Evolutionary conservation across 2,113 vertebrate species (phyloP).

Genomic region (Argyrosomus japonicus): DNA sequence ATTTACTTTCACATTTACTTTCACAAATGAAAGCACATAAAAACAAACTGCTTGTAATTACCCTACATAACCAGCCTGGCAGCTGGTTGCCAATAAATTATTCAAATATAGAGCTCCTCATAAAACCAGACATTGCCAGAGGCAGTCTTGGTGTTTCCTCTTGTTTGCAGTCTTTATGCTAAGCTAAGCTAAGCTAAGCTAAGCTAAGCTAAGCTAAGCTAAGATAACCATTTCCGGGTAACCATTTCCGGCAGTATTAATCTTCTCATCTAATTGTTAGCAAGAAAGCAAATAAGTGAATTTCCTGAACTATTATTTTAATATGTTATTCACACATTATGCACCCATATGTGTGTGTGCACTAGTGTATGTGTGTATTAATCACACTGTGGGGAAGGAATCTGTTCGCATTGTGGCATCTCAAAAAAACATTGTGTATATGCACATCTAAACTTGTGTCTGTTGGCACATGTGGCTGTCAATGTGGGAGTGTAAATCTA

Average conservation of each 20-base stretch:
- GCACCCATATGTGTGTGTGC: neutral
- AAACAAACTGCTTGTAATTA: neutral
- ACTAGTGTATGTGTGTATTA: too few relatives aligned
- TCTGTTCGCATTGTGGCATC: neutral
- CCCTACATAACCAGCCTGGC: neutral
- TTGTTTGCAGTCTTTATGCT: neutral
- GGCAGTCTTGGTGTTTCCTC: neutral
- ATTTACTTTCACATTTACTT: too few relatives aligned
- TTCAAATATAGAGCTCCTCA: neutral
- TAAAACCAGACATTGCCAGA: neutral
- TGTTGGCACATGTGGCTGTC: neutral
- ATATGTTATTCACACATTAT: neutral
- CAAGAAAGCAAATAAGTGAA: neutral
- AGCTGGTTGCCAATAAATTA: neutral
- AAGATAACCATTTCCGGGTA: too few relatives aligned
- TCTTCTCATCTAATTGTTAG: neutral
- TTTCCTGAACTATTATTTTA: neutral
- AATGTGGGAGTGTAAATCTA: neutral
- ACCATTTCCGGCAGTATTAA: too few relatives aligned
- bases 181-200: neutral
- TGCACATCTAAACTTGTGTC: neutral
- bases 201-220: slow-evolving; percentile 5
- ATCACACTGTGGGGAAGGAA: neutral
- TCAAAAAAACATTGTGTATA: neutral
- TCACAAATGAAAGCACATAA: neutral